Evolutionary conservation across 1,140 invertebrate genomes (phyloP).

Genomic region (Caenorhabditis remanei): DNA sequence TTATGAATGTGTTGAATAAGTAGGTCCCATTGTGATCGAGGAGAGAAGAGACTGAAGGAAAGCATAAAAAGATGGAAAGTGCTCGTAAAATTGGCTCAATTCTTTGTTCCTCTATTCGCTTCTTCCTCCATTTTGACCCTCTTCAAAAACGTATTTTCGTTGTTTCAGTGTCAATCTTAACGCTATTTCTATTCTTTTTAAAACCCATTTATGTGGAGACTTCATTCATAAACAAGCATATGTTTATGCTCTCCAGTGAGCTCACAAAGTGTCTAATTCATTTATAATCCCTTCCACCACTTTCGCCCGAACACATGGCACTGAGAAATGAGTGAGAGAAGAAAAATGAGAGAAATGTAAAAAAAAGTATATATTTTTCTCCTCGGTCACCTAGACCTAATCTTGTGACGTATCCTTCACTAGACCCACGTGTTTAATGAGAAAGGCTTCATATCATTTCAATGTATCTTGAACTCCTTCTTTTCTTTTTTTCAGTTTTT

Average conservation of each 20-base stretch:
- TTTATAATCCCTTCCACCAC: conserved; percentile 40
- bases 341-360: background rate
- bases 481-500: too few species aligned
- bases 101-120: background rate
- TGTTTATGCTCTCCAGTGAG: conserved; percentile 22
- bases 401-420: background rate
- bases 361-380: background rate
- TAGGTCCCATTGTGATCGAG: conserved; percentile 36
- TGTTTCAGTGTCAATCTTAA: conserved; percentile 22
- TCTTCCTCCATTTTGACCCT: background rate
- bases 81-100: conserved; percentile 53
- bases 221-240: conserved; percentile 40
- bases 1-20: background rate
- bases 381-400: background rate
- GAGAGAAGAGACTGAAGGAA: background rate
- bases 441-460: background rate
- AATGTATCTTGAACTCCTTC: too few species aligned
- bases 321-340: conserved; percentile 8
- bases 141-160: conserved; percentile 23
- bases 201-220: background rate
- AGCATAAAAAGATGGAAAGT: conserved; percentile 41
- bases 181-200: background rate
- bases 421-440: background rate
- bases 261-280: conserved; percentile 45
- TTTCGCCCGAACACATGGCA: conserved; percentile 26